Evolutionary conservation across 2,113 vertebrate genomes (phyloP), one percentile per base, ranked within the genome.

Genomic region (Lycaon pictus): DNA sequence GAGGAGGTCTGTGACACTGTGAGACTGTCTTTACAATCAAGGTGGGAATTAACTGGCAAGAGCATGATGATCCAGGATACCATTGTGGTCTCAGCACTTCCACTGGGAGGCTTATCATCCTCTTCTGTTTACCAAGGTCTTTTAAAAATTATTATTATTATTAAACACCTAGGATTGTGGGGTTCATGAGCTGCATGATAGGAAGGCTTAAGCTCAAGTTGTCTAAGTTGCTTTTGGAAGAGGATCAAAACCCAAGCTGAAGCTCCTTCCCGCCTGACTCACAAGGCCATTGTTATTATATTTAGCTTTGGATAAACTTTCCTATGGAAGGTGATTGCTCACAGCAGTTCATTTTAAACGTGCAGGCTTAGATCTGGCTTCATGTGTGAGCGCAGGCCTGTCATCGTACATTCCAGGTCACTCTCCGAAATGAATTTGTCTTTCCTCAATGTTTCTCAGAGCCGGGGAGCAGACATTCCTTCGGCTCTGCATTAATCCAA

Each of bases 231-330:
- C 98, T 99, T 97, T 99, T 99, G 99, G 99, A 99, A 98, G 81
- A 95, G 58, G 99, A 99, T 99, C 99, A 99, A 99, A 99, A 98
- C 98, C 94, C 86, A 94, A 86, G 92, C 98, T 98, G 98, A 96
- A 97, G 98, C 91, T 97, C 98, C 97, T 99, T 99, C 99, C 98
- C 97, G 95, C 98, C 98, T 97, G 98, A 98, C 98, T 99, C 97
- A 98, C 98, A 98, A 98, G 90, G 95, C 98, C 98, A 98, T 98
- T 99, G 99, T 99, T 99, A 99, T 99, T 99, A 98, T 99, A 98
- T 98, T 99, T 99, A 98, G 98, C 97, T 99, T 99, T 99, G 99
- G 99, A 99, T 99, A 99, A 99, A 99, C 99, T 99, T 98, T 98
- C 98, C 98, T 99, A 95, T 98, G 98, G 98, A 99, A 98, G 99